Evolutionary conservation across 1,140 invertebrate genomes (phyloP), one percentile per base, ranked within the genome.

Genomic region (Amyelois transitella): DNA sequence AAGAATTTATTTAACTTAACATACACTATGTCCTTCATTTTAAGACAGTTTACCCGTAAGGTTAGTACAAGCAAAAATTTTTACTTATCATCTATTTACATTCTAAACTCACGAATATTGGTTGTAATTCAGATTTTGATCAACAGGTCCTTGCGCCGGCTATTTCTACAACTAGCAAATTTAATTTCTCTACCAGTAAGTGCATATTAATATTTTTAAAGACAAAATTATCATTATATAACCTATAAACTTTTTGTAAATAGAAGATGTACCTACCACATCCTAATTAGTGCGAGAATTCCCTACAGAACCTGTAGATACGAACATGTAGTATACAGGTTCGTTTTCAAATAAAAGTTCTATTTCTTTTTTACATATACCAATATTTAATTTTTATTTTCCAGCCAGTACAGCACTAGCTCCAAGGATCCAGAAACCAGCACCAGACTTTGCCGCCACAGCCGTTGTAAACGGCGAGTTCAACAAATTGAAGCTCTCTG

Each of bases 391-490:
- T 21, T 14, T 47, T 54, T 51, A 17, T 22, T 51, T 81, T 74
- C 18, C 68, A 88, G 86, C 72, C 10, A 64, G 51, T 66, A 66
- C 73, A 25, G 59, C 62, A 14, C 75, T 86, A 47, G 65, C 85
- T 1, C 91, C 92, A 4, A 88, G 78, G 67, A 89, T 95, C 7
- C 94, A 95, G 68, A 92, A 96, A 67, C 94, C 94, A 20, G 97
- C 97, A 0, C 97, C 97, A 8, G 89, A 96, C 67, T 99, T 99
- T 84, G 88, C 91, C 60, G 96, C 95, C 38, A 94, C 92, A 21
- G 97, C 98, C 19, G 97, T 99, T 0, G 89, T 98, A 0, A 92
- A 96, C 74, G 94, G 94, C 58, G 93, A 96, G 65, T 99, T 99
- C 72, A 96, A 98, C 86, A 91, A 95, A 20, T 93, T 99, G 18